Evolutionary conservation across 2,797 vertebrate genomes (phyloP).

Genomic region (Myioborus miniatus): DNA sequence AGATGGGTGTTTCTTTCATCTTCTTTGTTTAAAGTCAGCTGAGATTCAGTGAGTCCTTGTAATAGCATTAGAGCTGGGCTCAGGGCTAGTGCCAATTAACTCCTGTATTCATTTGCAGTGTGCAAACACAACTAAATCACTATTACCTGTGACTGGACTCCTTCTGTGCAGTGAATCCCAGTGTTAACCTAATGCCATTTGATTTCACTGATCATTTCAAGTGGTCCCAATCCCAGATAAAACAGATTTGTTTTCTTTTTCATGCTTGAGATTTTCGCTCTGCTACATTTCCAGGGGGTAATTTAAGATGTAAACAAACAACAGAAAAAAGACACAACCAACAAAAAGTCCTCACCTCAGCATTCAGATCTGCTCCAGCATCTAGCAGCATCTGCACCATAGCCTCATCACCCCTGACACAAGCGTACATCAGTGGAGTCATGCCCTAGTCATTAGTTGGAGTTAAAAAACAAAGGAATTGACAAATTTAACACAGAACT

Average conservation of each 20-base stretch:
- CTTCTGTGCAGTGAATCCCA: not conserved
- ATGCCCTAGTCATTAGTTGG: conserved; percentile 82
- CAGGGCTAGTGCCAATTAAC: not conserved
- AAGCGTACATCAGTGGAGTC: conserved; percentile 99
- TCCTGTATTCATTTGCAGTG: not conserved
- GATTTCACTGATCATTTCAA: not conserved
- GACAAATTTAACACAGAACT: conserved; percentile 57
- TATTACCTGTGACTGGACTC: not conserved
- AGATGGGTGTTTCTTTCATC: not conserved
- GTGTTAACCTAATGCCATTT: not conserved
- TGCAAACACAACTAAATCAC: not conserved
- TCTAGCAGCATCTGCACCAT: conserved; percentile 99
- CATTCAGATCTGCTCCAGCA: conserved; percentile 95
- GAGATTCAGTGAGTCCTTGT: not conserved
- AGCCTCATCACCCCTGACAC: conserved; percentile 95
- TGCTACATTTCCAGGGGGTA: not conserved
- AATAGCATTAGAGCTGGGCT: not conserved
- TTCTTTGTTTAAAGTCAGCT: not conserved
- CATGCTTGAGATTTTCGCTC: not conserved
- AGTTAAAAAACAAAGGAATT: conserved; percentile 67
- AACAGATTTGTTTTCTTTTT: not conserved
- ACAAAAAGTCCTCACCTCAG: conserved; percentile 86
- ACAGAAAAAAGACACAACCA: conserved; percentile 44
- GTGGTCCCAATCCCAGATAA: not conserved
- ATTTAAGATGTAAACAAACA: conserved; percentile 30